Evolutionary conservation across 2,113 vertebrate species (phyloP).

Genomic region (Anthoscopus minutus): DNA sequence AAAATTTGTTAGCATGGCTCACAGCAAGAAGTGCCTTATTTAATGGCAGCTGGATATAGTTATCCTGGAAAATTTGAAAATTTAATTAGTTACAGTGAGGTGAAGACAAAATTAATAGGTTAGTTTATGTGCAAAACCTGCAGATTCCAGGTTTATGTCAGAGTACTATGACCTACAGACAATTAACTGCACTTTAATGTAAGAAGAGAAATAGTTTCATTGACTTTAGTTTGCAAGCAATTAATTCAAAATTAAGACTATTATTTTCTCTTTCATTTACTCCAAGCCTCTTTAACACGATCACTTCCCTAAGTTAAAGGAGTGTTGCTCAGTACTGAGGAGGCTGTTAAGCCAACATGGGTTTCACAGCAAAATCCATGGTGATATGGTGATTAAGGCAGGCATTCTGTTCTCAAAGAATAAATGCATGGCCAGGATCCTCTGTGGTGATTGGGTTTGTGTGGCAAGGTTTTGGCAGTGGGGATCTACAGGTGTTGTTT

Average conservation of each 20-base stretch:
- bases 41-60: not conserved
- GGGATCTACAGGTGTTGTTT: rapidly evolving
- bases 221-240: not conserved
- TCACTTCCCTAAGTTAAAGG: not conserved
- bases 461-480: not conserved
- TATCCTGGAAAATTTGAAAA: not conserved
- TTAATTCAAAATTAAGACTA: not conserved
- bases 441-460: not conserved
- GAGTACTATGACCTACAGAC: not conserved
- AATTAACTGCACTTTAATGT: not conserved
- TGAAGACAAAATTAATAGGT: not conserved
- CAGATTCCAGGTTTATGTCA: not conserved
- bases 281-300: not conserved
- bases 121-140: not conserved
- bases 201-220: not conserved
- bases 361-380: not conserved
- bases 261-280: not conserved
- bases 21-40: not conserved
- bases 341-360: not conserved
- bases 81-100: not conserved
- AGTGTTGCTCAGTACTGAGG: not conserved
- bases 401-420: not conserved
- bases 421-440: not conserved
- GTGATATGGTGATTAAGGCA: not conserved
- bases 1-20: not conserved